Evolutionary conservation across 2,888 invertebrate genomes (phyloP).

Genomic region (Diloba caeruleocephala): DNA sequence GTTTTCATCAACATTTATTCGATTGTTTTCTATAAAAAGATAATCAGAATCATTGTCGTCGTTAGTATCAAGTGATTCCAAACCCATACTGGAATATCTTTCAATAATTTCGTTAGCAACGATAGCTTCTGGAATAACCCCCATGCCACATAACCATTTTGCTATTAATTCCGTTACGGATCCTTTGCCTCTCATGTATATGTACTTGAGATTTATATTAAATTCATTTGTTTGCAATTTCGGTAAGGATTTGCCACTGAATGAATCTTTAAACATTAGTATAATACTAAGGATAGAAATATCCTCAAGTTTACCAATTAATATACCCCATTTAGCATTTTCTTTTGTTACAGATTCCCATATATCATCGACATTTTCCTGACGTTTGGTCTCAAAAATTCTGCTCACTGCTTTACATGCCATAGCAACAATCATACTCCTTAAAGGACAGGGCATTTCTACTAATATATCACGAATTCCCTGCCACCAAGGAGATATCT

Average conservation of each 20-base stretch:
- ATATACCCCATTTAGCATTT: constrained; percentile 95
- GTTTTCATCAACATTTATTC: constrained; percentile 75
- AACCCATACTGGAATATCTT: constrained; percentile 52
- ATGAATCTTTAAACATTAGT: constrained; percentile 85
- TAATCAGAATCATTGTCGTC: constrained; percentile 69
- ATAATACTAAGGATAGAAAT: constrained; percentile 94
- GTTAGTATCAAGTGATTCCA: constrained; percentile 53
- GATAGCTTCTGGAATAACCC: constrained; percentile 91
- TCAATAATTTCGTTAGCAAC: constrained; percentile 86
- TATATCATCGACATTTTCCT: constrained; percentile 88
- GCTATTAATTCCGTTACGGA: constrained; percentile 97
- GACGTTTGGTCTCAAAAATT: constrained; percentile 77
- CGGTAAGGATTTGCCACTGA: constrained; percentile 80
- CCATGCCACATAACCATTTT: constrained; percentile 94
- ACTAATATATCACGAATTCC: constrained; percentile 92
- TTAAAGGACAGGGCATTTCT: constrained; percentile 92
- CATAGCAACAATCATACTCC: constrained; percentile 94
- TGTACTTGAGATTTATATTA: constrained; percentile 91
- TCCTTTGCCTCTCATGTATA: constrained; percentile 92
- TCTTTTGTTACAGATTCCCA: constrained; percentile 96
- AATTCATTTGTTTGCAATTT: constrained; percentile 87
- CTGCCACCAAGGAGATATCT: constrained; percentile 95
- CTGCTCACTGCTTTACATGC: constrained; percentile 93
- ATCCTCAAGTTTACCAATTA: constrained; percentile 97
- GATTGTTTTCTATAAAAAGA: constrained; percentile 75